A percentile compares a stretch with the other conserved stretches of the same genome.
phyloP scores from a whole-genome alignment of 2,113 vertebrate species.

The Notiomystis cincta region DNA sequence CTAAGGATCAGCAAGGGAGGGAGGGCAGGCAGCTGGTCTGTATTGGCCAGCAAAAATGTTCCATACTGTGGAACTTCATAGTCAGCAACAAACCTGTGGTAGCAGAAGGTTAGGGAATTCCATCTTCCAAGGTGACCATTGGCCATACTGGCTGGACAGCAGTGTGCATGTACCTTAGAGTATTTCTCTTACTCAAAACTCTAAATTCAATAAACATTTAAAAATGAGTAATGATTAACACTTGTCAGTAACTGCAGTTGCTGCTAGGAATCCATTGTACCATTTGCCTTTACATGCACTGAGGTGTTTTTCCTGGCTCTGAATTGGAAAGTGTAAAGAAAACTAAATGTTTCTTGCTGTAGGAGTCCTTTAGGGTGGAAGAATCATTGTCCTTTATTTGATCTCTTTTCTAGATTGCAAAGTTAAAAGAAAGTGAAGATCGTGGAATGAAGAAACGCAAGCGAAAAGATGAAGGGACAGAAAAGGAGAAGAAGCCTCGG shows the following conservation, averaged over 20 bases:
- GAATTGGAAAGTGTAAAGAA: background rate
- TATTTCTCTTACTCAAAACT: background rate
- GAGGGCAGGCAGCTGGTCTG: background rate
- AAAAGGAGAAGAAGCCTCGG: slow-evolving; percentile 90
- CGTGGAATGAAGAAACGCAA: slow-evolving; percentile 87
- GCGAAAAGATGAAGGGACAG: slow-evolving; percentile 87
- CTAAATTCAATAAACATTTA: background rate
- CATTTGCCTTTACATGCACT: background rate
- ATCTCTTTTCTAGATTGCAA: slow-evolving; percentile 69
- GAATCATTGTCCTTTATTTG: background rate
- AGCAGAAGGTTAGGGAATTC: background rate
- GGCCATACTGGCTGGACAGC: background rate
- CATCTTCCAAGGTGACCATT: background rate
- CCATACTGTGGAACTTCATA: background rate
- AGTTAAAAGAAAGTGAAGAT: slow-evolving; percentile 90
- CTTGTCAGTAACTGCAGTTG: background rate
- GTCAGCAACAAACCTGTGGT: background rate
- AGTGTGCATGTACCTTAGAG: background rate
- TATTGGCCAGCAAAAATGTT: background rate
- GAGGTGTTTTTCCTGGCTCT: background rate
- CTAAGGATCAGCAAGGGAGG: background rate
- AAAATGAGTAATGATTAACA: background rate
- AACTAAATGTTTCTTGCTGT: background rate
- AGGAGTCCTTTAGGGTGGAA: background rate
- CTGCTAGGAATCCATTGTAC: background rate